These are phyloP conservation scores for Halcyon leucocephala DNA, from an alignment of 2,797 vertebrate genomes.

Conservation along the genomic window DNA sequence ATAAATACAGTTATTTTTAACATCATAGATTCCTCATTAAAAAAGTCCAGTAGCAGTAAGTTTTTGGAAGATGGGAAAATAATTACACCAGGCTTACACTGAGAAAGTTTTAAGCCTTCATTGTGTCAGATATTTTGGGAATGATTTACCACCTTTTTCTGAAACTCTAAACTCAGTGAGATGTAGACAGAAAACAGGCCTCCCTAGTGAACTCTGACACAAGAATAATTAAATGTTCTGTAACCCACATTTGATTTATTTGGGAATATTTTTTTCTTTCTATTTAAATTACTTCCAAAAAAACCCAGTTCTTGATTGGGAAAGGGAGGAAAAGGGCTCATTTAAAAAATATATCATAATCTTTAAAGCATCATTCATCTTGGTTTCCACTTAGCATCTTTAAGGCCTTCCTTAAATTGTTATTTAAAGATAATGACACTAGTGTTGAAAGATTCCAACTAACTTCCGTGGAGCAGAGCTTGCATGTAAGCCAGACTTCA, in stretches of 20 bases:
- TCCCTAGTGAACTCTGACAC: constrained; percentile 15
- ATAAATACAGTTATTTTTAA: constrained; percentile 17
- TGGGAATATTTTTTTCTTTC: neutral
- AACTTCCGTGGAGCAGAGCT: neutral
- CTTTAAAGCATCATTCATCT: neutral
- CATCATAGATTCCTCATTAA: neutral
- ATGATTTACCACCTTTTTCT: constrained; percentile 31
- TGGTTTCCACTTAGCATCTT: neutral
- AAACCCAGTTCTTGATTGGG: neutral
- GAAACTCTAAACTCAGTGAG: constrained; percentile 29
- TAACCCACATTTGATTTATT: constrained; percentile 28
- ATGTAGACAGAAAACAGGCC: constrained; percentile 52
- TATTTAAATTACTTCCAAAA: neutral
- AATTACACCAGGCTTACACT: constrained; percentile 18
- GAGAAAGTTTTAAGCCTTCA: constrained; percentile 44
- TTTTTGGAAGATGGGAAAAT: neutral
- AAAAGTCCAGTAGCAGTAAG: constrained; percentile 19
- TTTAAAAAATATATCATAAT: neutral
- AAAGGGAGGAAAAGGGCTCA: neutral
- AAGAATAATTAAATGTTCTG: constrained; percentile 24
- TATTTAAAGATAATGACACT: neutral
- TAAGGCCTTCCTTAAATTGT: neutral
- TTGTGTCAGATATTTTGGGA: constrained; percentile 27
- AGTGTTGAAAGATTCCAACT: neutral
- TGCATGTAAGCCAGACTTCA: neutral